Evolutionary conservation across 2,113 vertebrate genomes (phyloP).

Genomic region (Cygnus buccinator): DNA sequence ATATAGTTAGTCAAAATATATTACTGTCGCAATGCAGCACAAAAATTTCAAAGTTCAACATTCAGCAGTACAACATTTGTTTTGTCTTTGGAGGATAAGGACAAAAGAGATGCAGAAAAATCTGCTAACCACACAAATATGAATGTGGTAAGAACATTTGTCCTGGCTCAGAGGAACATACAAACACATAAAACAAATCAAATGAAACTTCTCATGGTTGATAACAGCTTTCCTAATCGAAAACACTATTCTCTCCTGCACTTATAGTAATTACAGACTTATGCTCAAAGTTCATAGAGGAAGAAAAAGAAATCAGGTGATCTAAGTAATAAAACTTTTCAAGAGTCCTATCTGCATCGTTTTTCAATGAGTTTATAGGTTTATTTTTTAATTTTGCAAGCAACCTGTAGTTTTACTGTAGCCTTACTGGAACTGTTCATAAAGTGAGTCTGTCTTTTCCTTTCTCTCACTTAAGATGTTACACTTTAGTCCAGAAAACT

Average conservation of each 20-base stretch:
- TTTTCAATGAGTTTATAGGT: not conserved
- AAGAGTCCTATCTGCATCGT: not conserved
- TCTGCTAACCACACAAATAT: conserved; percentile 31
- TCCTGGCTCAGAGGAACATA: not conserved
- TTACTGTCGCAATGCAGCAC: not conserved
- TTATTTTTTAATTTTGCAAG: not conserved
- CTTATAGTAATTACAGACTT: not conserved
- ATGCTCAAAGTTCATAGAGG: not conserved
- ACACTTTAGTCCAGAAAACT: not conserved
- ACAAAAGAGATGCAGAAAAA: conserved; percentile 21
- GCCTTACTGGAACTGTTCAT: not conserved
- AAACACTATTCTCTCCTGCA: not conserved
- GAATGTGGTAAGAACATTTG: conserved; percentile 26
- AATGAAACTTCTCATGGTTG: conserved; percentile 26
- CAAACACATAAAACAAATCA: not conserved
- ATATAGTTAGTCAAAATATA: conserved; percentile 56
- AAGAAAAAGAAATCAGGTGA: not conserved
- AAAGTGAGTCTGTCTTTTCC: not conserved
- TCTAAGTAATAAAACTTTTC: not conserved
- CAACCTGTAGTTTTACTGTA: not conserved
- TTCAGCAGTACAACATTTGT: conserved; percentile 18
- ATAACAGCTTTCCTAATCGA: conserved; percentile 14
- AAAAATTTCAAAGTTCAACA: conserved; percentile 24
- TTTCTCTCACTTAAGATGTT: not conserved
- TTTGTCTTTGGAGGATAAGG: conserved; percentile 54